Evolutionary conservation across 1,140 invertebrate genomes (phyloP).

Genomic region (Lamellibrachia luymesi): DNA sequence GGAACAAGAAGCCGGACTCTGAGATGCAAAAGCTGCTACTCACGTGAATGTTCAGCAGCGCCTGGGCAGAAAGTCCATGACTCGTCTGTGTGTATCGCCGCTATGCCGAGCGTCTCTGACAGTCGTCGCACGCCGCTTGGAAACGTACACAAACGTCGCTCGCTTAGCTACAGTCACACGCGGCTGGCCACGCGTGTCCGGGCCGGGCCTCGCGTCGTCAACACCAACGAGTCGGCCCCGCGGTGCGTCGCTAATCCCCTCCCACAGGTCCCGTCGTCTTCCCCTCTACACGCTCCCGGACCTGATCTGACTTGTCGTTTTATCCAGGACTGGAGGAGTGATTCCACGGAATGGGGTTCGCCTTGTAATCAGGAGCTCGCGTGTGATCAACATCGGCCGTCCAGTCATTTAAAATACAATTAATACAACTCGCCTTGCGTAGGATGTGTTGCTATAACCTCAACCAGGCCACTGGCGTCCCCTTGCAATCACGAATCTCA

Average conservation of each 20-base stretch:
- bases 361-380: background rate
- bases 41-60: background rate
- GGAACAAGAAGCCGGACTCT: background rate
- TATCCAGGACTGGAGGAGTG: background rate
- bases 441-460: background rate
- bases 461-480: background rate
- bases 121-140: background rate
- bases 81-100: background rate
- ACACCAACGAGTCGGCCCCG: background rate
- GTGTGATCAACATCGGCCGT: background rate
- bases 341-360: background rate
- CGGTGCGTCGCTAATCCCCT: background rate
- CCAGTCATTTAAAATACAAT: background rate
- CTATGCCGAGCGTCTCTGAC: background rate
- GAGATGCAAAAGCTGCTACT: background rate
- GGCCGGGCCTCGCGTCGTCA: background rate
- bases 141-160: background rate
- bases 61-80: background rate
- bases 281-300: background rate
- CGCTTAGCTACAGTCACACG: conserved; percentile 3
- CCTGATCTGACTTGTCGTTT: background rate
- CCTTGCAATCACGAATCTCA: too few relatives aligned
- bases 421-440: background rate
- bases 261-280: background rate
- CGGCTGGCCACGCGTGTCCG: background rate